Evolutionary conservation across 2,888 invertebrate species (phyloP).

Genomic region (Nemotelus nigrinus): DNA sequence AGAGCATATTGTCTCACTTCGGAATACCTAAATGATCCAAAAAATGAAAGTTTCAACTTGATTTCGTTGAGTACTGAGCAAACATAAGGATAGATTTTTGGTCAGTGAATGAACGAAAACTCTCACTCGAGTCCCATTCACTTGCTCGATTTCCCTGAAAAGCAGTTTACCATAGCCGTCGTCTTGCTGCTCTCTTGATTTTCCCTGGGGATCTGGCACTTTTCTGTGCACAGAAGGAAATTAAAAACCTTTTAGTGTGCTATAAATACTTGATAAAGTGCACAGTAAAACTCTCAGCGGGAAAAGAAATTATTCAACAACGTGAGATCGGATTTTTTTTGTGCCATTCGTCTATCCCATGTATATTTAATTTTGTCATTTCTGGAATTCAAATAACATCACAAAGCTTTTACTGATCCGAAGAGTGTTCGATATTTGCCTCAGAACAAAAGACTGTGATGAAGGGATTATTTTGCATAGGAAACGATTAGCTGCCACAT

Average conservation of each 20-base stretch:
- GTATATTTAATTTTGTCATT: constrained; percentile 40
- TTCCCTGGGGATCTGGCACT: constrained; percentile 43
- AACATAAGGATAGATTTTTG: constrained; percentile 40
- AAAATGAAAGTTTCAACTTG: not conserved
- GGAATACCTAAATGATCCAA: not conserved
- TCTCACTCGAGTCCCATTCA: not conserved
- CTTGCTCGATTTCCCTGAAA: constrained; percentile 13
- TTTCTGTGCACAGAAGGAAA: constrained; percentile 44
- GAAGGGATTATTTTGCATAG: too few species aligned
- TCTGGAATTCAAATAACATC: constrained; percentile 40
- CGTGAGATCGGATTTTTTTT: constrained; percentile 41
- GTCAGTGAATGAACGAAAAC: constrained; percentile 23
- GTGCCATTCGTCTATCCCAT: not conserved
- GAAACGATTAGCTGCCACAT: too few species aligned
- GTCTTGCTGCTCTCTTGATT: constrained; percentile 9
- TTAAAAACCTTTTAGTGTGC: constrained; percentile 47
- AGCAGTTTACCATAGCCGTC: constrained; percentile 23
- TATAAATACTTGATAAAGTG: constrained; percentile 48
- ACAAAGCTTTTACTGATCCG: constrained; percentile 43
- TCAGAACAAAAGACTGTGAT: too few species aligned
- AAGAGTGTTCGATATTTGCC: not conserved
- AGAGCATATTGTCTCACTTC: constrained; percentile 15
- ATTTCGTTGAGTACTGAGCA: constrained; percentile 16
- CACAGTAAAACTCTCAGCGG: constrained; percentile 45
- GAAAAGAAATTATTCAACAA: constrained; percentile 46